Evolutionary conservation across 1,140 invertebrate genomes (phyloP).

Genomic region (Linepithema humile): DNA sequence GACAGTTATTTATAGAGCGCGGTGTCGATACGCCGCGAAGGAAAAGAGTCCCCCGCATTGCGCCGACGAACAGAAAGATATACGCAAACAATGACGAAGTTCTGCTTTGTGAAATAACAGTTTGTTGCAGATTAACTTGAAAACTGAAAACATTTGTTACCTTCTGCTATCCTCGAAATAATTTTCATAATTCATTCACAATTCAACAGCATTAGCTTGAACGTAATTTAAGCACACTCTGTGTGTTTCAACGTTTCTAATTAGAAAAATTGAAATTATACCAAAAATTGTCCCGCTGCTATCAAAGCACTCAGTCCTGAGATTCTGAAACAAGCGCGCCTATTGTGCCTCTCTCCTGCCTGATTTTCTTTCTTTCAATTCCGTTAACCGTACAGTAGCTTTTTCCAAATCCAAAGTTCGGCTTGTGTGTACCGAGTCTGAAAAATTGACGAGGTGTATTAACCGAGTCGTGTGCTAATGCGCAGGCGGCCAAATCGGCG

Average conservation of each 20-base stretch:
- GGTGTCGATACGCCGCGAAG: slow-evolving; percentile 31
- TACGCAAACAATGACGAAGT: not conserved
- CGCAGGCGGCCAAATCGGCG: slow-evolving; percentile 36
- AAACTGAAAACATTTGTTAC: not conserved
- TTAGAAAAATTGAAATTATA: not conserved
- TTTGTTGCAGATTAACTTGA: not conserved
- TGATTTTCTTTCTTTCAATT: not conserved
- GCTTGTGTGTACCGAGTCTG: not conserved
- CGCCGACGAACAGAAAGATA: not conserved
- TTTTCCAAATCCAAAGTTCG: not conserved
- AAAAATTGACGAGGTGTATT: slow-evolving; percentile 44
- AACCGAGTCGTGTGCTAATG: not conserved
- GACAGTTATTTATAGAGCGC: slow-evolving; percentile 48
- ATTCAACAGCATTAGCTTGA: not conserved
- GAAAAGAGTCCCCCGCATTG: not conserved
- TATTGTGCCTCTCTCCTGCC: not conserved
- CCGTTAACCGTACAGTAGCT: not conserved
- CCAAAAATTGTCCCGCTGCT: too few relatives aligned
- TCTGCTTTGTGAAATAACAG: not conserved
- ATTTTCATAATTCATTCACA: not conserved
- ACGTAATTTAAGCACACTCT: not conserved
- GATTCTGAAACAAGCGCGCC: not conserved
- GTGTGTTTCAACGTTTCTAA: not conserved
- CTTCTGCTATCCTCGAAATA: not conserved
- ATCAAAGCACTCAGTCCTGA: not conserved